A percentile compares a stretch with the other conserved stretches of the same genome.
Evolutionary conservation across 2,797 vertebrate genomes (phyloP).

Genomic region (Lophius americanus): DNA sequence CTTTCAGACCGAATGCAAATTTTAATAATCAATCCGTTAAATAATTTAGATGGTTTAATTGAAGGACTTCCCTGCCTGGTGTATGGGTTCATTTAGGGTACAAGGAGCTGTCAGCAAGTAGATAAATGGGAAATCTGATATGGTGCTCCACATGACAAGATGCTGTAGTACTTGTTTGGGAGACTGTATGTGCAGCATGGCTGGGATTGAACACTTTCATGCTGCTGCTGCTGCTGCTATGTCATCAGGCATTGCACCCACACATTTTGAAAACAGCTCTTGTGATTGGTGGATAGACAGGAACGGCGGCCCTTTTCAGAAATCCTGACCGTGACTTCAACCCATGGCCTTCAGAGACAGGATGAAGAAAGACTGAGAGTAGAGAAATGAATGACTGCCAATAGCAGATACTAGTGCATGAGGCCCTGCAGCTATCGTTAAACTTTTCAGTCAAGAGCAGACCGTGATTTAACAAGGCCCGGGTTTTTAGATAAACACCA

Average conservation of each 20-base stretch:
- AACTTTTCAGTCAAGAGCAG: conserved; percentile 74
- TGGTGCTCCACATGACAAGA: conserved; percentile 51
- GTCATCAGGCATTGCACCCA: conserved; percentile 67
- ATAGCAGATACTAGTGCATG: conserved; percentile 69
- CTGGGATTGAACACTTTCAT: conserved; percentile 55
- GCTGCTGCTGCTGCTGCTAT: conserved; percentile 45
- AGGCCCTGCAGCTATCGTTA: conserved; percentile 75
- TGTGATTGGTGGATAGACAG: conserved; percentile 67
- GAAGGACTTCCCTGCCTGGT: conserved; percentile 33
- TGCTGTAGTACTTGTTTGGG: conserved; percentile 23
- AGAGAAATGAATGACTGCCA: conserved; percentile 58
- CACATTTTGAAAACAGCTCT: conserved; percentile 51
- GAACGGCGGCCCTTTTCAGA: conserved; percentile 48
- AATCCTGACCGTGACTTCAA: conserved; percentile 80
- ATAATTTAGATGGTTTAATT: conserved; percentile 23
- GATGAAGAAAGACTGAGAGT: conserved; percentile 49
- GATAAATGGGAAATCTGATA: conserved; percentile 59
- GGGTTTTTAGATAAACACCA: conserved; percentile 66
- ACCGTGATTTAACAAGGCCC: conserved; percentile 62
- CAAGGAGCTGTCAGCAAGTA: conserved; percentile 45
- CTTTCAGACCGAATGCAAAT: neutral
- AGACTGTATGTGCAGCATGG: conserved; percentile 12
- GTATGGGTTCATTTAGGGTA: conserved; percentile 37
- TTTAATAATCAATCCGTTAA: conserved; percentile 25
- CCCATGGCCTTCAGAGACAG: conserved; percentile 58